Base-by-base conservation (phyloP, 2,888 invertebrate species). In the Plutella xylostella region DNA sequence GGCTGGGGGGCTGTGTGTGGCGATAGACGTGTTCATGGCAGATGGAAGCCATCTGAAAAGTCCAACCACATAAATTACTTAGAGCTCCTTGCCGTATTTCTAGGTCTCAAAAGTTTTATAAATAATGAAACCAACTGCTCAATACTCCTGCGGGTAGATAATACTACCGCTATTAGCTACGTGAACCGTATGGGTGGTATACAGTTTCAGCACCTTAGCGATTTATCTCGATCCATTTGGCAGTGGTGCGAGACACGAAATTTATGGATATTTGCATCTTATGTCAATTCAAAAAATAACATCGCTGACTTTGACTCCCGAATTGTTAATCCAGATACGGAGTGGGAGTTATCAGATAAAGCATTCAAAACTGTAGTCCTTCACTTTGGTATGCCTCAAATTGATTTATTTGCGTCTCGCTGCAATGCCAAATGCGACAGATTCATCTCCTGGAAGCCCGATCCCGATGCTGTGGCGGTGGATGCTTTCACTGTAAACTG, bases 191-290 rank as follows among this genome's bases (percentile, higher is more conserved):
- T 38, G 44, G 44, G 44, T 21, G 38, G 45, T 17, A 19, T 45
- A 19, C 41, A 41, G 12, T 45, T 21, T 14, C 40, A 40, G 1
- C 33, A 45, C 15, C 15, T 45, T 12, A 45, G 33, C 17, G 6
- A 33, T 19, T 12, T 45, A 20, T 3, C 40, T 20, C 12, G 25
- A 18, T 6, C 15, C 12, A 40, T 45, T 19, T 45, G 45, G 45
- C 33, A 45, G 19, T 45, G 45, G 45, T 45, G 45, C 31, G 45
- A 45, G 28, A 21, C 12, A 19, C 28, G 45, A 25, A 25, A 35
- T 28, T 11, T 45, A 5, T 38, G 25, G 15, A 19, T 45, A 9
- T 45, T 34, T 39, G 45, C 38, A 12, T 45, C 39, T 3, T 39
- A 45, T 17, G 39, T 45, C 20, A 20, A 22, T 5, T 45, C 45